A percentile compares a stretch with the other conserved stretches of the same genome.
phyloP scores from a whole-genome alignment of 2,113 vertebrate species.

The Peromyscus maniculatus region DNA sequence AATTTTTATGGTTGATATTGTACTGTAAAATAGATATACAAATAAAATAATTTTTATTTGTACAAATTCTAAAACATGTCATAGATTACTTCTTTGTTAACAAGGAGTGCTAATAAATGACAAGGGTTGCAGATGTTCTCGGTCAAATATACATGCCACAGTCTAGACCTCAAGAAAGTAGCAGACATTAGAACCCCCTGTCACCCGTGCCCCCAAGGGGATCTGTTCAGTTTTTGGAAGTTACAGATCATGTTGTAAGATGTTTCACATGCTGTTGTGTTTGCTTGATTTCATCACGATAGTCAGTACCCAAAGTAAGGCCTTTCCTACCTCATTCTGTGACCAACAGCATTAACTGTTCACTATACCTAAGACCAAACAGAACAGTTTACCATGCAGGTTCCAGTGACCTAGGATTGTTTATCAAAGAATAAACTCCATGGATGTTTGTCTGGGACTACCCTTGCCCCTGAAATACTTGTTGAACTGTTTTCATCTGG shows the following conservation, averaged over 20 bases:
- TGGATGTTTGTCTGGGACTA: background rate
- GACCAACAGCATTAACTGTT: background rate
- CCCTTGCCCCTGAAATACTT: background rate
- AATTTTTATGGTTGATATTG: constrained; percentile 16
- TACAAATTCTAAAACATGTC: background rate
- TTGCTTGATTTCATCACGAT: background rate
- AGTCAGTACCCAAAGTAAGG: background rate
- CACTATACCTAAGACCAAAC: background rate
- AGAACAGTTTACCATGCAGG: background rate
- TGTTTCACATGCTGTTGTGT: background rate
- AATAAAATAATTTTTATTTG: background rate
- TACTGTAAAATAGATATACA: constrained; percentile 5
- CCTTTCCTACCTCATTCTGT: background rate
- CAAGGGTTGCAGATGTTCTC: background rate
- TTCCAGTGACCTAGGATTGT: background rate
- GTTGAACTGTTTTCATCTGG: background rate
- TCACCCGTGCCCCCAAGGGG: background rate
- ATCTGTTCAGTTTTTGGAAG: constrained; percentile 25
- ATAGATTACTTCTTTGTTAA: background rate
- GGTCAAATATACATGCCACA: background rate
- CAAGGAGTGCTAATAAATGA: background rate
- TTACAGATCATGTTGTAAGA: background rate
- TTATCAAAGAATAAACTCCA: background rate
- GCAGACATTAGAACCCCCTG: background rate
- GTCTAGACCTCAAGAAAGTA: background rate